Evolutionary conservation across 2,888 invertebrate genomes (phyloP), one percentile per base, ranked within the genome.

Genomic region (Drosophila birchii): DNA sequence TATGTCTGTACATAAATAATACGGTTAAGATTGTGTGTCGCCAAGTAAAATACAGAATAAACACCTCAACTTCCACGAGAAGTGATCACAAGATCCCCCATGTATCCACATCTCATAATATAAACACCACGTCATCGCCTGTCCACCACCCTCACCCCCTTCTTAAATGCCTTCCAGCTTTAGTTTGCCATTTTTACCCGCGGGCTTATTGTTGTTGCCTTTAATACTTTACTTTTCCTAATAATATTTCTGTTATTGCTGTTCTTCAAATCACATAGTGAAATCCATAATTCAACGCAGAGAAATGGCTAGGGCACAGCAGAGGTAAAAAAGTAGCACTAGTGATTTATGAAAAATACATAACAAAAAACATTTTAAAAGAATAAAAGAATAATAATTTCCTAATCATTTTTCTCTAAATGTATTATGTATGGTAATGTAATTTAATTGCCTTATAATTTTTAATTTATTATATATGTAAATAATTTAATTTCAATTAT

Each of bases 41-140:
- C 59, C 36, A 47, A 58, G 12, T 58, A 26, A 62, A 16, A 45
- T 34, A 54, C 53, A 20, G 32, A 67, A 45, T 54, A 67, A 67
- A 67, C 66, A 67, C 60, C 20, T 55, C 56, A 56, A 56, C 29
- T 62, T 49, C 26, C 49, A 60, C 29, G 64, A 51, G 49, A 63
- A 51, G 29, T 12, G 66, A 67, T 67, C 66, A 67, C 66, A 67
- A 67, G 66, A 67, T 67, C 38, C 66, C 51, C n/a, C 29, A 4
- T 34, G 23, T 45, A 47, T 47, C 45, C 44, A 44, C 44, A 44
- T 45, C 44, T n/a, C 51, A 34, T 34, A 34, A 45, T 61, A 63
- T 53, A 63, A 66, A 64, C 51, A 66, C 66, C 53, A 66, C 66
- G 66, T 66, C 66, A 66, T 66, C 67, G 66, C 43, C 64, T 51